Base-by-base conservation (phyloP, 2,797 vertebrate genomes). In the Sebastes vulpes region DNA sequence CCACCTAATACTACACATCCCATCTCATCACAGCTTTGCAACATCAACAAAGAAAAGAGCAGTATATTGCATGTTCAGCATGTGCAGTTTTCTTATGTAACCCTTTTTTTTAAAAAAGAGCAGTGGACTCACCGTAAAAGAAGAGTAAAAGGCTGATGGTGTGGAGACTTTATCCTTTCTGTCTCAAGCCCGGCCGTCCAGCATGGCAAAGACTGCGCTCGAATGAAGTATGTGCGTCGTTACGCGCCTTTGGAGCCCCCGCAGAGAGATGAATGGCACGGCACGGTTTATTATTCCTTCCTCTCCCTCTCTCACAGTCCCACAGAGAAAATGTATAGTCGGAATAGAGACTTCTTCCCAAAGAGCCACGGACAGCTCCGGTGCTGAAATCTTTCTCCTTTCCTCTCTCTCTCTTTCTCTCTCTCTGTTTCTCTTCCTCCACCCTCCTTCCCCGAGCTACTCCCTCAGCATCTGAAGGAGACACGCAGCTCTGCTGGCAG, bases 301-400 rank as follows among this genome's bases (percentile, higher is more conserved):
- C 77, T 46, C 26, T 8, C 46, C 20, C 59, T 26, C 32, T 26
- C 57, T 72, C 75, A 25, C 56, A 20, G 81, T 73, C 78, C 80
- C 77, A 38, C 63, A 7, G 65, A 72, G 77, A 58, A 42, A 20
- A 69, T 70, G 50, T 56, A 82, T 72, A 82, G 28, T 58, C 67
- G 69, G 72, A 65, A 74, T 9, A 68, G 25, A 73, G 71, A 81
- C 32, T 82, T 84, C 73, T 77, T 72, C 72, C 38, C 38, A 42
- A 76, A 66, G 79, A 83, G 71, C 67, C 25, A 77, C 31, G 87
- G 95, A 97, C 95, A 96, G 96, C 94, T 95, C 96, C 95, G 59
- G 96, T 97, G 92, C 96, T 96, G 96, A 96, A 95, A 89, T 89
- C 54, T 64, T 8, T 14, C 16, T 48, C 3, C 26, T n/a, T 21